A percentile compares a stretch with the other conserved stretches of the same genome.
These are phyloP conservation scores for Tillus elongatus DNA, from an alignment of 2,888 invertebrate genomes.

Conservation along the genomic window DNA sequence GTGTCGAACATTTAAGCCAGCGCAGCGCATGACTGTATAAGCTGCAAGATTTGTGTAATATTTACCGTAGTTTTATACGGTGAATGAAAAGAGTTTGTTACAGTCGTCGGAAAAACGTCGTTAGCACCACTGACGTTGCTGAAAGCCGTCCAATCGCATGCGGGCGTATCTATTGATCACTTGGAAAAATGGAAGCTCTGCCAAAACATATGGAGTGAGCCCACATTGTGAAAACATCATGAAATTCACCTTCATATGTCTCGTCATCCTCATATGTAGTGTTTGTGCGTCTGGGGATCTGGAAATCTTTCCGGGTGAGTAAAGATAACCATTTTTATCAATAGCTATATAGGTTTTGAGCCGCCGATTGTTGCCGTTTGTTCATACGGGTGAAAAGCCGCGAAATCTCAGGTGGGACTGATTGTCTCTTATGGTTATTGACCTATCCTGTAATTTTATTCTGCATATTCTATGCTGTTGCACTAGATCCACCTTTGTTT, in stretches of 20 bases:
- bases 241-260: background rate
- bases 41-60: too few species aligned
- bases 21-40: too few species aligned
- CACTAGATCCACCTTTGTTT: too few species aligned
- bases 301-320: slow-evolving; percentile 37
- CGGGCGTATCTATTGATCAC: background rate
- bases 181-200: background rate
- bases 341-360: too few species aligned
- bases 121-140: slow-evolving; percentile 5
- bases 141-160: background rate
- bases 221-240: background rate
- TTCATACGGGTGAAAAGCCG: too few species aligned
- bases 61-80: slow-evolving; percentile 13
- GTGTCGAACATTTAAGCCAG: too few species aligned
- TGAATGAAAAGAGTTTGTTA: slow-evolving; percentile 22
- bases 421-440: too few species aligned
- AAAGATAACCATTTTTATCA: too few species aligned
- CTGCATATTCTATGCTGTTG: too few species aligned
- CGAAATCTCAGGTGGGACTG: too few species aligned
- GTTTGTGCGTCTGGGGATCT: slow-evolving; percentile 32
- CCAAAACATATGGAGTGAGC: background rate
- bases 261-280: slow-evolving; percentile 34
- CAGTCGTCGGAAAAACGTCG: slow-evolving; percentile 18
- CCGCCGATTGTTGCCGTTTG: too few species aligned
- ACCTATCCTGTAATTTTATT: too few species aligned